Conservation (phyloP, 2,888 invertebrate species). For the Brachypalpus laphriformis region DNA sequence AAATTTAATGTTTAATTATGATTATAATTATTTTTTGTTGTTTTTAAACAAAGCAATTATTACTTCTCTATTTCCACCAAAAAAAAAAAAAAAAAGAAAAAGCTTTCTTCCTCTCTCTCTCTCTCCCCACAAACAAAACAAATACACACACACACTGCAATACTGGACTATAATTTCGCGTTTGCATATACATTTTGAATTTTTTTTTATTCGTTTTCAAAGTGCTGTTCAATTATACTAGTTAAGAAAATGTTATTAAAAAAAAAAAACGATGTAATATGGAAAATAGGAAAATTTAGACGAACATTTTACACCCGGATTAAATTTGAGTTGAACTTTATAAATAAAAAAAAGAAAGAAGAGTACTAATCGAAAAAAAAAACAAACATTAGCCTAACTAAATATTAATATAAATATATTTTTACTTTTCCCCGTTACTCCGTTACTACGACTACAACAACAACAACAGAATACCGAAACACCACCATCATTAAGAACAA, state of each 20-base stretch:
- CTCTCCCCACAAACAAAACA: background rate
- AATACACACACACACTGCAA: slow-evolving; percentile 39
- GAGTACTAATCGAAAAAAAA: slow-evolving; percentile 17
- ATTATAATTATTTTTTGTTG: slow-evolving; percentile 23
- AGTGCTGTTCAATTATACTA: slow-evolving; percentile 63
- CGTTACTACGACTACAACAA: slow-evolving; percentile 56
- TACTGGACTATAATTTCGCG: slow-evolving; percentile 58
- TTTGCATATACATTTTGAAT: slow-evolving; percentile 38
- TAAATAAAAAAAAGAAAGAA: slow-evolving; percentile 19
- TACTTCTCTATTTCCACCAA: slow-evolving; percentile 43
- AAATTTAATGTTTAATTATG: background rate
- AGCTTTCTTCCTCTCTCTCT: slow-evolving; percentile 19
- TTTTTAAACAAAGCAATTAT: slow-evolving; percentile 17
- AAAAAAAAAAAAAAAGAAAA: slow-evolving; percentile 25
- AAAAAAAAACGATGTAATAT: slow-evolving; percentile 45
- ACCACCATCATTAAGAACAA: slow-evolving; percentile 49
- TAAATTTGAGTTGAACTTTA: slow-evolving; percentile 25
- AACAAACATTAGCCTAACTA: slow-evolving; percentile 5
- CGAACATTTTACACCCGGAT: slow-evolving; percentile 64
- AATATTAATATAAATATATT: slow-evolving; percentile 38
- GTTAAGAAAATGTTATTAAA: slow-evolving; percentile 70
- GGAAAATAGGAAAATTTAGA: slow-evolving; percentile 71
- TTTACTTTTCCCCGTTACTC: slow-evolving; percentile 44
- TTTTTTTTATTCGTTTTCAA: slow-evolving; percentile 33
- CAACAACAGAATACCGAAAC: slow-evolving; percentile 60